Base-by-base conservation (phyloP, 2,797 vertebrate species). In the Orestias chungarensis region DNA sequence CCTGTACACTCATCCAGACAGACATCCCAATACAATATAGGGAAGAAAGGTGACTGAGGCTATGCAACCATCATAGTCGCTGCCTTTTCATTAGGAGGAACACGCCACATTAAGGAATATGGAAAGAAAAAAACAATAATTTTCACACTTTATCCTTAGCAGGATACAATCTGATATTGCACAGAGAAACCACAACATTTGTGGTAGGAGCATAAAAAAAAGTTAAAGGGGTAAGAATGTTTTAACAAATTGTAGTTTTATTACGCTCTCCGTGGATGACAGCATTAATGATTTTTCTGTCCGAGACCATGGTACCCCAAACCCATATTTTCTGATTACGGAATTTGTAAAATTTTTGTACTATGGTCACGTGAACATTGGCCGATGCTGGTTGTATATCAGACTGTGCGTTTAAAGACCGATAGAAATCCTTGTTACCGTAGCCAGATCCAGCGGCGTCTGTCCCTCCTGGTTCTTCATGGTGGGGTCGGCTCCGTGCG, bases 401-500 rank as follows among this genome's bases (percentile, higher is more conserved):
- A 11, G 46, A 52, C 31, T 38, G 52, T 42, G 70, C 15, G 54
- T 33, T 49, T 64, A 50, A 35, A 31, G 20, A 61, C 1, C 1
- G 61, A 50, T 17, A 66, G 42, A 27, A 12, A 29, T 29, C 20
- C 38, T 20, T 9, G 6, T 76, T 90, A 96, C 95, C 71, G 95
- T 95, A 18, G 93, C 94, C 70, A 95, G 75, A 81, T 96, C 95
- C 47, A 96, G 92, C 0, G 95, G 93, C 0, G 95, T 95, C 88
- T 95, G 95, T 1, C 93, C 95, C 80, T 96, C 95, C 88, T 95
- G 95, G 91, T 96, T 96, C 88, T 95, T 95, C 93, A 95, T 95
- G 71, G 94, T 95, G 62, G 95, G 95, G 68, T 95, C 94, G 0
- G 95, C 95, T 20, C 95, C 95, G 29, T 95, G 95, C 20, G 95